Base-by-base conservation (phyloP, 2,113 vertebrate genomes). In the Progne subis region DNA sequence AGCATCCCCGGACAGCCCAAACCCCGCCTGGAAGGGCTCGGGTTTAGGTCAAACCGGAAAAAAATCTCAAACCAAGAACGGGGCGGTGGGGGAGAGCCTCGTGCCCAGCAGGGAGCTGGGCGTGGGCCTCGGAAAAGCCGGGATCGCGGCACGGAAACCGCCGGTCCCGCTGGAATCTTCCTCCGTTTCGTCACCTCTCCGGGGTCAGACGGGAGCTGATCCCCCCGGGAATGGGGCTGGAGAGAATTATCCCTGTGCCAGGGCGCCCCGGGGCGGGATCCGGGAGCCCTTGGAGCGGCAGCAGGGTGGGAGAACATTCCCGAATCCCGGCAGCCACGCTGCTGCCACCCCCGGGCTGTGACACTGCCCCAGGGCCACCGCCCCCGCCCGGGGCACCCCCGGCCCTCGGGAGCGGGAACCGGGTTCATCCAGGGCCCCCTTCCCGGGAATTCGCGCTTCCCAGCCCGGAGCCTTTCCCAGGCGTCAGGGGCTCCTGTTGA, bases 11-110 rank as follows among this genome's bases (percentile, higher is more conserved):
- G 28, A 25, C 64, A 6, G 6, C 69, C 43, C 19, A 18, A 18
- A 17, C 13, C 15, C 4, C 1, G 0, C 26, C 34, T 7, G 43
- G 67, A 68, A 46, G 32, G 32, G 43, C 23, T 64, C 6, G 10
- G 52, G 28, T 81, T 83, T 10, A 10, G 28, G 23, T 29, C 34
- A 37, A 37, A 37, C 37, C 37, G 37, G 9, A 9, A 41, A 6
- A 46, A 46, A 75, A 20, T 8, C 24, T 52, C 50, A 77, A 39
- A 6, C 2, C 2, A n/a, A 9, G n/a, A 37, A 26, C 0, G 11
- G 32, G 44, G 50, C 6, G 0, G 7, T 2, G 7, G 6, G 12
- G 18, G 9, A 53, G 50, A 56, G 3, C 52, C 10, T 0, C 0
- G 3, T 21, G 39, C n/a, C 71, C 49, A 32, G 47, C 23, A 17